Conservation (phyloP, 2,888 invertebrate genomes). For the Sarcophaga rosellei region DNA sequence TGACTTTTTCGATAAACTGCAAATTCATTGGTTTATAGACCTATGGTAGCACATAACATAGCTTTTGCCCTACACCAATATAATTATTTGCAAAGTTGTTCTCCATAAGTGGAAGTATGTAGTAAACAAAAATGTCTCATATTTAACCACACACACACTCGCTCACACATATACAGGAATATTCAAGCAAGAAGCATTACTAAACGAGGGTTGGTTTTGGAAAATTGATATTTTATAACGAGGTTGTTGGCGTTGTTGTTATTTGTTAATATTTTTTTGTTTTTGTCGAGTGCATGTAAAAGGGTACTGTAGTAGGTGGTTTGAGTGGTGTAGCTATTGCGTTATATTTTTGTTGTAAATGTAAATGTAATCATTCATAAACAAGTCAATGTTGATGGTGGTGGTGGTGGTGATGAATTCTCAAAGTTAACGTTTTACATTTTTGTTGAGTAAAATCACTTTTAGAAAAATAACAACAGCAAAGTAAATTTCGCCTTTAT, state of each 20-base stretch:
- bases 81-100: conserved; percentile 37
- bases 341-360: conserved; percentile 9
- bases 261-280: neutral
- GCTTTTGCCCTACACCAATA: neutral
- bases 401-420: conserved; percentile 40
- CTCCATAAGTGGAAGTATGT: conserved; percentile 39
- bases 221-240: conserved; percentile 62
- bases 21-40: too few species aligned
- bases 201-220: conserved; percentile 59
- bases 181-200: conserved; percentile 9
- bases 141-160: neutral
- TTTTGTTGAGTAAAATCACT: conserved; percentile 51
- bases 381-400: neutral
- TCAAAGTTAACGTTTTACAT: conserved; percentile 39
- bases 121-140: conserved; percentile 4
- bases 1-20: too few species aligned
- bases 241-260: conserved; percentile 49
- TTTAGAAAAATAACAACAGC: conserved; percentile 30
- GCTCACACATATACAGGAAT: conserved; percentile 3
- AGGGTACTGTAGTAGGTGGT: conserved; percentile 36
- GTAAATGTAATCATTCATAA: neutral
- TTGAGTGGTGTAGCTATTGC: conserved; percentile 12
- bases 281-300: conserved; percentile 4
- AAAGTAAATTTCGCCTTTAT: conserved; percentile 44
- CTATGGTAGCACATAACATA: neutral